Evolutionary conservation across 2,888 invertebrate species (phyloP), one percentile per base, ranked within the genome.

Genomic region (Brassicogethes aeneus): DNA sequence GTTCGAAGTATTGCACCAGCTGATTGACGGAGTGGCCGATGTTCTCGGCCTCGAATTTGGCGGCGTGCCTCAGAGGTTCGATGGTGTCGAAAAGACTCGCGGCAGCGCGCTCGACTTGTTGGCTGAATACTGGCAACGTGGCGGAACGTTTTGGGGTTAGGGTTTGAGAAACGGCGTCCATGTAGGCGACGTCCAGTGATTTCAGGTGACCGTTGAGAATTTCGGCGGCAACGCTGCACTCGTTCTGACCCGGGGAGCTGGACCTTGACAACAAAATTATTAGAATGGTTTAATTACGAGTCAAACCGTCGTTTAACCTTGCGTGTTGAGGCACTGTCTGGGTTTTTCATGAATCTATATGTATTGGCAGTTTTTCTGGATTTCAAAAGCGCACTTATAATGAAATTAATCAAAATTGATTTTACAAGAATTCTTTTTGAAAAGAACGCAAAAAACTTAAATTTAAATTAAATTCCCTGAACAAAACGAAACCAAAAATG

Each of bases 181-280:
- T 73, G 2, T 88, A 85, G 1, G 88, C 88, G 46, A 87, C 84
- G 66, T 96, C 94, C 40, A 97, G 70, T 39, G 86, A 84, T 0
- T 87, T 76, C 3, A 91, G 81, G 52, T 84, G 80, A 1, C 76
- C 74, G 48, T 77, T 80, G 5, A 97, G 70, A 1, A 81, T 79
- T 23, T 89, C 85, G 30, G 93, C 75, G 0, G 89, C 90, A 0
- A 77, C 75, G 34, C 89, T 85, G 65, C 97, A 94, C 66, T 99
- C 97, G 2, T 83, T 80, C 66, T 96, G 95, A 0, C 97, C 97
- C 0, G 97, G 97, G 0, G 96, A 94, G 56, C 90, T 90, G 61
- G 95, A 95, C 39, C 89, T n/a, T n/a, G n/a, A n/a, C n/a, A n/a
- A n/a, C n/a, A n/a, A n/a, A n/a, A n/a, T n/a, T n/a, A n/a, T n/a